Evolutionary conservation across 2,113 vertebrate species (phyloP).

Genomic region (Gobio gobio): DNA sequence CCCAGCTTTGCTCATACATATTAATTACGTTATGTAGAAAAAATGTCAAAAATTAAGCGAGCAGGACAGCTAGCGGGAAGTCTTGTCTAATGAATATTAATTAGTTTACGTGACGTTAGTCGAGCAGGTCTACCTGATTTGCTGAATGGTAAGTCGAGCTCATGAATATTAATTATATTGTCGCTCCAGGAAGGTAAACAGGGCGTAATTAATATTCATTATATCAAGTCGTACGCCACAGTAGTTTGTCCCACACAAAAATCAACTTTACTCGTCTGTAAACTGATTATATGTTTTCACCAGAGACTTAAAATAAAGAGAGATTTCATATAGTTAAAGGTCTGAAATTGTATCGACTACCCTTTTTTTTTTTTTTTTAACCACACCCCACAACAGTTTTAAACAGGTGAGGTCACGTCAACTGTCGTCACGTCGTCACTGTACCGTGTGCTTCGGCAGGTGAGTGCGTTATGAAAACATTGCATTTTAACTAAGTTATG

Average conservation of each 20-base stretch:
- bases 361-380: neutral
- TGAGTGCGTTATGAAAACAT: conserved; percentile 6
- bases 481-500: neutral
- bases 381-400: conserved; percentile 13
- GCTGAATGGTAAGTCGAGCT: neutral
- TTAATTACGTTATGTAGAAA: conserved; percentile 3
- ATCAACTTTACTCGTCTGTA: neutral
- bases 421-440: neutral
- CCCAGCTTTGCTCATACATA: neutral
- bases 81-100: conserved; percentile 1
- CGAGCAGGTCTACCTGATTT: neutral
- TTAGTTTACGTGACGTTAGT: neutral
- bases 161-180: neutral
- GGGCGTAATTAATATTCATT: neutral
- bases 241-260: neutral
- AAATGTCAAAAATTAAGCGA: too few species aligned
- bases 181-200: neutral
- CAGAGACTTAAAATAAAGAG: neutral
- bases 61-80: neutral
- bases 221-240: neutral
- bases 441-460: neutral
- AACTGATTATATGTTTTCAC: neutral
- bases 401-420: conserved; percentile 23
- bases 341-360: neutral
- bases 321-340: neutral